Conservation (phyloP, 2,888 invertebrate species). For the Tenthredo notha region DNA sequence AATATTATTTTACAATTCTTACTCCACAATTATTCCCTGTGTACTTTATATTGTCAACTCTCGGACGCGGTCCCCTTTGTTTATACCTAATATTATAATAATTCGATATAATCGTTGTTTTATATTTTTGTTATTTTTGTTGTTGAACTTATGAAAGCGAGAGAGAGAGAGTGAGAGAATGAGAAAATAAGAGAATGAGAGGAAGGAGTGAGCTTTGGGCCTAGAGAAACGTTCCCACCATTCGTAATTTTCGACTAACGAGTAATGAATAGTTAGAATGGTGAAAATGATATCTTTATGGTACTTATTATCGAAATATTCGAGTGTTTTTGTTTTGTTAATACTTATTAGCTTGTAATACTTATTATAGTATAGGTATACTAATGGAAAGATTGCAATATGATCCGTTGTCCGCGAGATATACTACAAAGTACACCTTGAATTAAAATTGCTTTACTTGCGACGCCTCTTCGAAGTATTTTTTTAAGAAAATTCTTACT, state of each 20-base stretch:
- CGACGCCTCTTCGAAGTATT: conserved; percentile 31
- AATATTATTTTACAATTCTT: neutral
- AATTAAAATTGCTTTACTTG: neutral
- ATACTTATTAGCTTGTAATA: conserved; percentile 49
- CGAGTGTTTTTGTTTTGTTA: conserved; percentile 62
- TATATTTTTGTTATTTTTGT: conserved; percentile 38
- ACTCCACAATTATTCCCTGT: neutral
- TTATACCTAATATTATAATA: conserved; percentile 18
- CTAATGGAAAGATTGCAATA: conserved; percentile 43
- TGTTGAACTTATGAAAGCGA: conserved; percentile 12
- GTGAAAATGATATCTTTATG: conserved; percentile 10
- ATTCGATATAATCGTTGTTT: conserved; percentile 52
- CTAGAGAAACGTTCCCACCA: conserved; percentile 1
- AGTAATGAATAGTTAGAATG: neutral
- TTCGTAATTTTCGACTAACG: neutral
- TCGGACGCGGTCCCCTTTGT: neutral
- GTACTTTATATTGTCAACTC: neutral
- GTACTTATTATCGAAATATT: conserved; percentile 61
- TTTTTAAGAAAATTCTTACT: conserved; percentile 23
- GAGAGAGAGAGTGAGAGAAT: neutral
- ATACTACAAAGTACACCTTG: conserved; percentile 2
- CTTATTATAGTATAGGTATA: conserved; percentile 56
- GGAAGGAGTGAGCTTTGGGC: neutral
- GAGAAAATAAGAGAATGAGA: neutral
- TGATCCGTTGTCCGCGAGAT: conserved; percentile 10